These are phyloP conservation scores for Bubo bubo DNA, from an alignment of 2,113 vertebrate genomes.

Conservation along the genomic window DNA sequence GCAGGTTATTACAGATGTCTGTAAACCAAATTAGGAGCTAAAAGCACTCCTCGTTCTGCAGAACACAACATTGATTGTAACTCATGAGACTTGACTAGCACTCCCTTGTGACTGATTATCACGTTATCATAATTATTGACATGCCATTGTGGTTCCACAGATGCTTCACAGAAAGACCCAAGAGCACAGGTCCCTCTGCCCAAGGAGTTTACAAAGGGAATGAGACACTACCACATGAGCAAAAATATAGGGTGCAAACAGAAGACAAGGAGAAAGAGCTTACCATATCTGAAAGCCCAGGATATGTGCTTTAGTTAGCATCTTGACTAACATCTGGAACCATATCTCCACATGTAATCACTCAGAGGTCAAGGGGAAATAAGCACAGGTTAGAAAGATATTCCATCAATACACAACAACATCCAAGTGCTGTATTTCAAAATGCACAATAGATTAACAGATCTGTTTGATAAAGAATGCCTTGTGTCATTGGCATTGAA, in stretches of 20 bases:
- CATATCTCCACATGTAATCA: neutral
- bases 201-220: neutral
- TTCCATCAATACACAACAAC: neutral
- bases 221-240: neutral
- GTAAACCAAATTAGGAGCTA: constrained; percentile 6
- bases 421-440: neutral
- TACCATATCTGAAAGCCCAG: neutral
- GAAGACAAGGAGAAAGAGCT: neutral
- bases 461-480: neutral
- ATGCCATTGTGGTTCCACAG: constrained; percentile 15
- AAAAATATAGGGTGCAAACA: neutral
- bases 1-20: neutral
- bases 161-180: neutral
- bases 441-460: neutral
- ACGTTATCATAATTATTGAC: constrained; percentile 32
- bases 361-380: neutral
- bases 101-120: constrained; percentile 16
- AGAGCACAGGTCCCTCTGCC: neutral
- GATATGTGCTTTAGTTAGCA: neutral
- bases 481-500: neutral
- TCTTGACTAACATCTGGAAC: constrained; percentile 22
- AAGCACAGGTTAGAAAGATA: constrained; percentile 12
- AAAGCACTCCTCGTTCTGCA: constrained; percentile 16
- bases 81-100: constrained; percentile 12
- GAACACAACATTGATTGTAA: constrained; percentile 17